Conservation (phyloP, 2,113 vertebrate genomes). For the Heterocephalus glaber region DNA sequence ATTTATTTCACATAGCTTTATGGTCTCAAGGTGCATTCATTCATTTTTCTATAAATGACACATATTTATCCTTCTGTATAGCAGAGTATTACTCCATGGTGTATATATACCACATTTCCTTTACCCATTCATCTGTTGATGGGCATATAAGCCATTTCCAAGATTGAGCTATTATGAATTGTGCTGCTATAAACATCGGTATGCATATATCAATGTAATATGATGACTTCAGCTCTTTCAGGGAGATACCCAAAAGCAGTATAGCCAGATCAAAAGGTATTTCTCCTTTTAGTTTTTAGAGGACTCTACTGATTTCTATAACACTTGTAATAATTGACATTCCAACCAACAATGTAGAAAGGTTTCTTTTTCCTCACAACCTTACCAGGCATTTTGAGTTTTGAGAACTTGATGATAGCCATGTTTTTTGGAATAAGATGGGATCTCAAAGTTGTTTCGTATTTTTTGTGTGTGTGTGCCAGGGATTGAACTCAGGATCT, state of each 20-base stretch:
- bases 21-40: not conserved
- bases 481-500: too few species aligned
- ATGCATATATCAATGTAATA: not conserved
- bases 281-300: not conserved
- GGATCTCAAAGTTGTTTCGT: not conserved
- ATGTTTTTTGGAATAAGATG: not conserved
- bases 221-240: not conserved
- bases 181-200: not conserved
- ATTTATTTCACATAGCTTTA: not conserved
- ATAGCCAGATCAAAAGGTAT: not conserved
- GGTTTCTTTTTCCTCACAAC: not conserved
- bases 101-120: not conserved
- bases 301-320: not conserved
- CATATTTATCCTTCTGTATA: not conserved
- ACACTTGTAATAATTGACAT: not conserved
- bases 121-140: not conserved
- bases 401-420: not conserved
- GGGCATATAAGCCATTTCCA: not conserved
- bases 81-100: not conserved
- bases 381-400: not conserved
- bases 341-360: not conserved
- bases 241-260: not conserved
- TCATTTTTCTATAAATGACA: not conserved
- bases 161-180: not conserved
- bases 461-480: too few species aligned